Evolutionary conservation across 1,140 invertebrate species (phyloP), one percentile per base, ranked within the genome.

Genomic region (Agrilus planipennis): DNA sequence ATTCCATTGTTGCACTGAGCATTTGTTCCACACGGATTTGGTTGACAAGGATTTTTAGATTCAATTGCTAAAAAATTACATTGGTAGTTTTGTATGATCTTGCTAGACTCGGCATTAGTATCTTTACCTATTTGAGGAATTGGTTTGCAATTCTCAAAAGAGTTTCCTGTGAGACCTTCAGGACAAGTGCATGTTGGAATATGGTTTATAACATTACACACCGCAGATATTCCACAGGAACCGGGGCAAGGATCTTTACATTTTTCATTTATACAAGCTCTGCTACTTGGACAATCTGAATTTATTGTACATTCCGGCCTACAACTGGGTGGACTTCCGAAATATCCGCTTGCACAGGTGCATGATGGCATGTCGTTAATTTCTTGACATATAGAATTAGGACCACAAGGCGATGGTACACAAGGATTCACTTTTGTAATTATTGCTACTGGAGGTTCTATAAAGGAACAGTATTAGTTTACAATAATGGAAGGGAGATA

Each of bases 321-420:
- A 62, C 79, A 82, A 47, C 74, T 72, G 46, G 78, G 79, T 3
- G 77, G 76, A 50, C 72, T 73, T 25, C 76, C 77, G n/a, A 70
- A 70, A 47, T 68, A 73, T 35, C 67, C 63, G 9, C 57, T 41
- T 30, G 66, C 64, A 50, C 76, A 79, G n/a, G 65, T 68, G 46
- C 76, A 83, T 32, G 75, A 75, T 21, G 78, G 68, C 41, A 68
- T 62, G 22, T 65, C 68, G 48, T 71, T 72, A 34, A 71, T 54
- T 31, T 73, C 69, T 38, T 70, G 65, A 53, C 80, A 85, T 50
- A 73, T 64, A 1, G 80, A 76, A 61, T 84, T 73, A 14, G 78
- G 71, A 17, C 86, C 86, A 60, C 85, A 89, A 3, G 83, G 83
- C 14, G 78, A 83, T 28, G 82, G 81, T 39, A 68, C 63, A 55